phyloP scores from a whole-genome alignment of 2,797 vertebrate genomes.

The Coendou prehensilis region DNA sequence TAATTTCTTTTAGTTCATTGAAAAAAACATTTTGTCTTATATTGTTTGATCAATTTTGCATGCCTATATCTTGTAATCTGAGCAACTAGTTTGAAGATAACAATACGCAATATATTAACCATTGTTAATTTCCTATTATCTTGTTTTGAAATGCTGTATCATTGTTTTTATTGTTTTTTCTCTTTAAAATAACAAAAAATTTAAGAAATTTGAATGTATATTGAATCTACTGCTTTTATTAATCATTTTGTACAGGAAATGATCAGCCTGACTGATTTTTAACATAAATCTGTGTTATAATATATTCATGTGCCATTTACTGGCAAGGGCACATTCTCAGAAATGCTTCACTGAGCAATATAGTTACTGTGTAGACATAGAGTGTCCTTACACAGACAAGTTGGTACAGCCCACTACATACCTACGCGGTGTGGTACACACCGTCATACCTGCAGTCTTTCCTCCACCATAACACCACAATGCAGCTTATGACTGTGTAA shows the following conservation, averaged over 20 bases:
- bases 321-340: neutral
- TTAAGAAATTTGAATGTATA: neutral
- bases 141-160: too few relatives aligned
- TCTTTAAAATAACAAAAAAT: too few relatives aligned
- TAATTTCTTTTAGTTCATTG: too few relatives aligned
- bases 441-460: neutral
- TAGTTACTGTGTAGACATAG: neutral
- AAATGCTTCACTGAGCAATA: neutral
- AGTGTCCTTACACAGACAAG: neutral
- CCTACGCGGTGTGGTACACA: neutral
- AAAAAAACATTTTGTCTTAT: too few relatives aligned
- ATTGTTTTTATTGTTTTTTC: too few relatives aligned
- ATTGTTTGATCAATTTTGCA: too few relatives aligned
- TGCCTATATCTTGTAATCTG: too few relatives aligned
- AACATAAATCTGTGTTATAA: neutral
- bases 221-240: neutral
- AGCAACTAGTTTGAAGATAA: too few relatives aligned
- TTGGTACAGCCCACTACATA: neutral
- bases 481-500: neutral
- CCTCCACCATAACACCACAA: neutral
- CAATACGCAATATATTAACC: too few relatives aligned
- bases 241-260: slow-evolving; percentile 19
- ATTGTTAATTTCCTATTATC: too few relatives aligned
- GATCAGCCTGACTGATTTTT: neutral
- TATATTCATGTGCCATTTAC: neutral